These are phyloP conservation scores for Dorcus hopei DNA, from an alignment of 2,888 invertebrate genomes.

Conservation along the genomic window DNA sequence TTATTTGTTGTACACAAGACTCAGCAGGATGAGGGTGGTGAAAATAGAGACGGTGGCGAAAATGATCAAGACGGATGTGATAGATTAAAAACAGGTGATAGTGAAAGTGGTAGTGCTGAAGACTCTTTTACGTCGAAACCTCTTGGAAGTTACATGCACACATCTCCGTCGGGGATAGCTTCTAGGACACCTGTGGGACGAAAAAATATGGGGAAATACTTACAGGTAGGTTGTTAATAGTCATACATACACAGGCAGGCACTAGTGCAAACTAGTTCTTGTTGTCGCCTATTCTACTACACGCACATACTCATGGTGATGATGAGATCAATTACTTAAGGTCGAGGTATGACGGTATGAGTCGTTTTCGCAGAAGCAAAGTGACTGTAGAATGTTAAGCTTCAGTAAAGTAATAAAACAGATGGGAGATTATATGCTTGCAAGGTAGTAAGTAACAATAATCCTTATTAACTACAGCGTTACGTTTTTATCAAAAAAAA, in stretches of 20 bases:
- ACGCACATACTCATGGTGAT: not conserved
- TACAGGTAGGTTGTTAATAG: slow-evolving; percentile 38
- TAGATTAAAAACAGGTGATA: not conserved
- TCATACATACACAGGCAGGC: too few species aligned
- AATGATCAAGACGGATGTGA: slow-evolving; percentile 15
- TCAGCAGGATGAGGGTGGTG: slow-evolving; percentile 32
- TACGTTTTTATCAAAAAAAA: not conserved
- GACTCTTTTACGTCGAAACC: slow-evolving; percentile 30
- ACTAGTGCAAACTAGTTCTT: too few species aligned
- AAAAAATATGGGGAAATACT: slow-evolving; percentile 44
- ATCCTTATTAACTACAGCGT: too few species aligned
- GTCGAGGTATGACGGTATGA: not conserved
- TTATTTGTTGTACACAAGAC: slow-evolving; percentile 38
- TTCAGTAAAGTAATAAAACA: not conserved
- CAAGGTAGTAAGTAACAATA: too few species aligned
- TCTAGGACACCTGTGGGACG: slow-evolving; percentile 47
- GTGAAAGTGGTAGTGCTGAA: not conserved
- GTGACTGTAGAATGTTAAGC: not conserved
- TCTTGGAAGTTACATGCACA: slow-evolving; percentile 46
- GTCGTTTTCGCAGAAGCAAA: not conserved
- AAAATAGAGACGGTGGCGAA: slow-evolving; percentile 13
- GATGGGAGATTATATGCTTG: not conserved
- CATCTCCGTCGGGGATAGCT: slow-evolving; percentile 43
- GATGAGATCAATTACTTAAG: too few species aligned
- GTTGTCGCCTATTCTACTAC: not conserved